A percentile compares a stretch with the other conserved stretches of the same genome.
These are phyloP conservation scores for Camponotus fellah DNA, from an alignment of 2,888 invertebrate genomes.

Conservation along the genomic window DNA sequence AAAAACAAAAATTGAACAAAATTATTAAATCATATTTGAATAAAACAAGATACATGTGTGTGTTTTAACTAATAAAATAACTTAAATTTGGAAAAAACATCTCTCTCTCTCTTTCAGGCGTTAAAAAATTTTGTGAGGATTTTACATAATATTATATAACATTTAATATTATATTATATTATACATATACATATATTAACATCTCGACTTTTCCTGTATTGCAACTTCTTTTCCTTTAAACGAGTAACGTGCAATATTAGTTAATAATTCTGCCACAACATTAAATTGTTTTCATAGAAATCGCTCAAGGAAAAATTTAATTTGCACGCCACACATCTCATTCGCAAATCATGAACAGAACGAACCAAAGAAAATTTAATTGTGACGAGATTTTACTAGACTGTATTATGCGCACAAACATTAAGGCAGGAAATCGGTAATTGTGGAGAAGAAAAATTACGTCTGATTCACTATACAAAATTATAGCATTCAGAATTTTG, in stretches of 20 bases:
- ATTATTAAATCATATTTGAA: background rate
- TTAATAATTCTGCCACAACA: background rate
- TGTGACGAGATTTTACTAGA: background rate
- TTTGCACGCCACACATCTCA: no score
- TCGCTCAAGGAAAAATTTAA: background rate
- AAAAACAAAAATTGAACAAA: background rate
- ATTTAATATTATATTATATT: no score
- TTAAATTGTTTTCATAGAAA: background rate
- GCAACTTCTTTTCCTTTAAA: background rate
- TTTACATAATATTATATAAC: background rate
- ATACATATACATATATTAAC: background rate
- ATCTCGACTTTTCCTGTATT: background rate
- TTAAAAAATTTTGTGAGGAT: background rate
- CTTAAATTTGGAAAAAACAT: background rate
- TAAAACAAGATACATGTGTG: background rate
- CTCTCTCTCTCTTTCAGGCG: background rate
- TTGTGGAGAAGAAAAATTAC: slow-evolving; percentile 5
- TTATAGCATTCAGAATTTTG: slow-evolving; percentile 6
- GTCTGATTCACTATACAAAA: slow-evolving; percentile 3
- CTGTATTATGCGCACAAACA: background rate
- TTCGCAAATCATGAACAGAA: background rate
- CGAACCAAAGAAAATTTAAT: background rate
- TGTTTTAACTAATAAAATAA: background rate
- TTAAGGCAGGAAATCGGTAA: slow-evolving; percentile 29
- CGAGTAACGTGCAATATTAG: background rate